Conservation (phyloP, 92 coral and sea anemone genomes). For the Ricordea florida region DNA sequence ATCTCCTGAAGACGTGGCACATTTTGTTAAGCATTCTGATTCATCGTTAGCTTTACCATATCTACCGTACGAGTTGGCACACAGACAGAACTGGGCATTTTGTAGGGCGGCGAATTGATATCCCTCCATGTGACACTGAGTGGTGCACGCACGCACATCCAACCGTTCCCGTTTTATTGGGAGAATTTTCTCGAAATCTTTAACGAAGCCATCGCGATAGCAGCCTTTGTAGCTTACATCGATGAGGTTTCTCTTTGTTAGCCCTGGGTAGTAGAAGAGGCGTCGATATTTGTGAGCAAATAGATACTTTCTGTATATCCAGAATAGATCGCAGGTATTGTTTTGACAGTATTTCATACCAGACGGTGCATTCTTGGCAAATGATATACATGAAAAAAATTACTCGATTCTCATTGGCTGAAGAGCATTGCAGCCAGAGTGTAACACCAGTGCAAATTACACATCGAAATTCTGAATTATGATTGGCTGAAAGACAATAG, state of each 20-base stretch:
- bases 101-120: constrained; percentile 48
- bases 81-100: constrained; percentile 57
- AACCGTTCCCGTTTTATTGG: constrained; percentile 19
- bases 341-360: no score
- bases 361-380: no score
- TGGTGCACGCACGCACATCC: constrained; percentile 35
- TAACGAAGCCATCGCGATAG: constrained; percentile 25
- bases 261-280: no score
- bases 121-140: constrained; percentile 10
- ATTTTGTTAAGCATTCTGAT: constrained; percentile 30
- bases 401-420: no score
- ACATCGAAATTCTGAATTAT: no score
- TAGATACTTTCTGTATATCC: no score
- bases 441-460: no score
- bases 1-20: constrained; percentile 5
- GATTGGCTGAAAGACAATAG: no score
- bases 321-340: no score
- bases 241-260: constrained; percentile 8
- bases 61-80: constrained; percentile 26
- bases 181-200: constrained; percentile 15
- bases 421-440: no score
- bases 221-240: constrained; percentile 18
- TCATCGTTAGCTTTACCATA: constrained; percentile 35
- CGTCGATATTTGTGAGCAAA: no score
- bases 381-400: no score